Conservation (phyloP, 2,888 invertebrate genomes). For the Sphaeridia pumilis region DNA sequence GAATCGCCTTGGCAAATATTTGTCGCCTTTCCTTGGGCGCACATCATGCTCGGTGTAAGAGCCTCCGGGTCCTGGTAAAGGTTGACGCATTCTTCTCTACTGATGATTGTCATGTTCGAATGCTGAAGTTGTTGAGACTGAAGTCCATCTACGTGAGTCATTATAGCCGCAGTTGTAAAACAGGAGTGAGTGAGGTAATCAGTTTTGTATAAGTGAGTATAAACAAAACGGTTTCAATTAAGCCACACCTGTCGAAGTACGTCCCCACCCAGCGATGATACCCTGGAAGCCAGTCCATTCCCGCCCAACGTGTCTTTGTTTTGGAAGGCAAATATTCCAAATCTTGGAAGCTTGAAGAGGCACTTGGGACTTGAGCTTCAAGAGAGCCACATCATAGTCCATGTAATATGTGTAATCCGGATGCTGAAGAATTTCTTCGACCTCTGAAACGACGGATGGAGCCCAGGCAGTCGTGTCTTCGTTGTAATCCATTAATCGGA, state of each 20-base stretch:
- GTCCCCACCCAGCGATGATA: slow-evolving; percentile 37
- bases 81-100: not conserved
- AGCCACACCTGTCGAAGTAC: too few species aligned
- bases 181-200: too few species aligned
- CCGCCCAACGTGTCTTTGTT: slow-evolving; percentile 10
- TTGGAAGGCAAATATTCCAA: slow-evolving; percentile 35
- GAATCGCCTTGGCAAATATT: slow-evolving; percentile 5
- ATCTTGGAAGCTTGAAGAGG: slow-evolving; percentile 25
- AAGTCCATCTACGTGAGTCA: not conserved
- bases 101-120: slow-evolving; percentile 4
- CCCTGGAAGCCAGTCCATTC: slow-evolving; percentile 35
- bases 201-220: not conserved
- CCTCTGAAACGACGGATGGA: slow-evolving; percentile 2
- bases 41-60: slow-evolving; percentile 7
- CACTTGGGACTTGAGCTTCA: slow-evolving; percentile 36
- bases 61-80: not conserved
- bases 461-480: not conserved
- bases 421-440: slow-evolving; percentile 32
- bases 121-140: slow-evolving; percentile 3
- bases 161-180: too few species aligned
- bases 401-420: slow-evolving; percentile 34
- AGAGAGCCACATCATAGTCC: slow-evolving; percentile 39
- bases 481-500: not conserved
- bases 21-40: not conserved
- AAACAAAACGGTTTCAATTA: slow-evolving; percentile 1